Evolutionary conservation across 2,888 invertebrate genomes (phyloP), one percentile per base, ranked within the genome.

Genomic region (Geotrupes spiniger): DNA sequence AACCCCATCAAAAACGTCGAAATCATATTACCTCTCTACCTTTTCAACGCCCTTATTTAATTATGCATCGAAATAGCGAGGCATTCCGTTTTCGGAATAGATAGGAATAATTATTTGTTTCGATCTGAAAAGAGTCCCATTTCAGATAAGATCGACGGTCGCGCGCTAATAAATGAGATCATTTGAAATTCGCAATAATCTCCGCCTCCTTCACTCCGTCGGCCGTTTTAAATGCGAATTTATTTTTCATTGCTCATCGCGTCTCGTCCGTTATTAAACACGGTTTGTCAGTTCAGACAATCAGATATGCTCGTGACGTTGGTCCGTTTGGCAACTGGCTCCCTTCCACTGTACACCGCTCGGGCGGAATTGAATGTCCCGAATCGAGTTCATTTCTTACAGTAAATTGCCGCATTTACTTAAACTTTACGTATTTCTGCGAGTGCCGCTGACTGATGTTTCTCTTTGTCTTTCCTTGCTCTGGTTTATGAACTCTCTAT

Each of bases 321-420:
- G 39, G 45, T 52, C 49, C 49, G 38, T 51, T 21, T 21, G 33
- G 15, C 48, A 28, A 43, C 31, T 37, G 17, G 17, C 17, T 38
- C 25, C 9, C 16, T 21, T 14, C 8, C 38, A 17, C 21, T 38
- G 17, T 14, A 21, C 12, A 38, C 25, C 15, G 40, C 25, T 40
- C 26, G 21, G 42, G 51, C 49, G 57, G 58, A 59, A 57, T 60
- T 56, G 57, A 63, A 61, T 63, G 59, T 53, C 51, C 52, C 38
- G 57, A 57, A 58, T 59, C 52, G 59, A 57, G 57, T 63, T 60
- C 61, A 62, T 64, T 65, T 61, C 61, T 61, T 61, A 60, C 58
- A 58, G 52, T 59, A 62, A 64, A 66, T 64, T 60, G 63, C 61
- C 57, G 54, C 62, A 64, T 63, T 65, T 62, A 61, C 62, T 65